Base-by-base conservation (phyloP, 1,140 invertebrate genomes). In the Hetaerina americana region DNA sequence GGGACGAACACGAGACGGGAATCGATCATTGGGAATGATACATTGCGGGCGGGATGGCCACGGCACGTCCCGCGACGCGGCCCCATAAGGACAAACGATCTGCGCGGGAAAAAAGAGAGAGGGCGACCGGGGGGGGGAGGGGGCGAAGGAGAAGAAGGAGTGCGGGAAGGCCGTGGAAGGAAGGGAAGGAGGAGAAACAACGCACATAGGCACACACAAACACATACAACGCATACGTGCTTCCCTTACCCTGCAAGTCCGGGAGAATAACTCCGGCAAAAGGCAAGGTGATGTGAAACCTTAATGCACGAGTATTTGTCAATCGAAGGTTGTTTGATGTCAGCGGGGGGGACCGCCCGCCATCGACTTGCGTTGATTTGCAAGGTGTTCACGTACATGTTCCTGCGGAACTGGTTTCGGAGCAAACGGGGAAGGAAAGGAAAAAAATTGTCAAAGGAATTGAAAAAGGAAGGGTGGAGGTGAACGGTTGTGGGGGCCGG, bases 401-500 rank as follows among this genome's bases (percentile, higher is more conserved):
- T 57, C 40, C 40, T 57, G 40, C 22, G 40, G 40, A 57, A 57
- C 40, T 57, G 40, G 40, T 57, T 57, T 57, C 40, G 22, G 22
- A 57, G 40, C 15, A 12, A 18, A 2, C 31, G 31, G 6, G 6
- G 6, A 40, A n/a, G n/a, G n/a, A 10, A 57, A 12, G 40, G 10
- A 57, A 57, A 57, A 57, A 57, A 57, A 57, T 57, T 57, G 40
- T 57, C 40, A 57, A 57, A 57, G 40, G 40, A 57, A 57, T 57
- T 57, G 22, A 57, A 57, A 57, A 57, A 57, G 40, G 40, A 57
- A n/a, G n/a, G n/a, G n/a, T n/a, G n/a, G n/a, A n/a, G n/a, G n/a
- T n/a, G n/a, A n/a, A n/a, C n/a, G n/a, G n/a, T n/a, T n/a, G n/a
- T n/a, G n/a, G n/a, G n/a, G n/a, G n/a, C n/a, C n/a, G n/a, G n/a